Base-by-base conservation (phyloP, 2,113 vertebrate genomes). In the Cavia porcellus region DNA sequence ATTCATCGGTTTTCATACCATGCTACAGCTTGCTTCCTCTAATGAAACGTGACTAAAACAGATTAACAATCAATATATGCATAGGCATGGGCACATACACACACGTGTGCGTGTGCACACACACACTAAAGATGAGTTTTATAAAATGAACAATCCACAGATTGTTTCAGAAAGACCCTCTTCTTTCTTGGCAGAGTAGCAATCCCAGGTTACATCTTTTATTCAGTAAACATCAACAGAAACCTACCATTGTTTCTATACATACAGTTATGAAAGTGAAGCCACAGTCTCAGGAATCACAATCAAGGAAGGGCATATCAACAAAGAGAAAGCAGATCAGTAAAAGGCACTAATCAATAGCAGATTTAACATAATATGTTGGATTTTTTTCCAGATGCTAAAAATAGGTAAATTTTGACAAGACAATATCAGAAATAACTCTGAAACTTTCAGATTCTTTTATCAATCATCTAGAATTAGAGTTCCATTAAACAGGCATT, bases 311-410 rank as follows among this genome's bases (percentile, higher is more conserved):
- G 17, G 59, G 32, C 47, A 96, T 38, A 93, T n/a, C 61, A 74
- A 93, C 59, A 92, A 84, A 92, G 15, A 96, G 66, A 92, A 85
- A 90, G 75, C 35, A 86, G 24, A 75, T 85, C 20, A 92, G 74
- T 82, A 82, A 96, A 91, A 94, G 55, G 79, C 19, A 85, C n/a
- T 55, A 85, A 95, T 86, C 7, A 94, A 94, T 94, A 92, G 17
- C 28, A 77, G 50, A 94, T 77, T 88, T 57, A 82, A 3, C 64
- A 55, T 10, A 84, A 92, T 80, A 52, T 95, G 66, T 2, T 66
- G 28, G 17, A 75, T 77, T 70, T n/a, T 92, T 83, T 88, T 32
- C 74, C 50, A 87, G 77, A 85, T 64, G 32, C 35, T 81, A 86
- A 94, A 97, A 80, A 81, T 28, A 74, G 42, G 82, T 93, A 95